These are phyloP conservation scores for Calameuta pallipes DNA, from an alignment of 2,888 invertebrate genomes.

Conservation along the genomic window DNA sequence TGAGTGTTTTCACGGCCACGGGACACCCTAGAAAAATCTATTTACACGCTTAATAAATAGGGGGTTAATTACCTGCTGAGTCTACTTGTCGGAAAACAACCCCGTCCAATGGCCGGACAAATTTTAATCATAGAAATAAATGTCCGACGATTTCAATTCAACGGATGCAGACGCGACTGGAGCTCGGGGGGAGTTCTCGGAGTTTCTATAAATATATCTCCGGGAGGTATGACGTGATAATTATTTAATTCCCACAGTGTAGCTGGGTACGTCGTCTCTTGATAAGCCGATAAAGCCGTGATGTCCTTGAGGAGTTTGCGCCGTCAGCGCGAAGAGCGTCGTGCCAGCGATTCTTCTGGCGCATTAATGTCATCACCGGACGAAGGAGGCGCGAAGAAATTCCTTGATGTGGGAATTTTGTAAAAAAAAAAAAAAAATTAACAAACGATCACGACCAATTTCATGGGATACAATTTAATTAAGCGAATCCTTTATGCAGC, in stretches of 20 bases:
- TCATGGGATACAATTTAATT: constrained; percentile 28
- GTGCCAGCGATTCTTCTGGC: constrained; percentile 33
- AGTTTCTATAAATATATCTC: constrained; percentile 19
- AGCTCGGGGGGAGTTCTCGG: constrained; percentile 29
- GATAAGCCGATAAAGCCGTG: constrained; percentile 44
- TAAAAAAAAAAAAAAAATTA: neutral
- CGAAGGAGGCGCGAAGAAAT: neutral
- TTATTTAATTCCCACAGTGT: constrained; percentile 14
- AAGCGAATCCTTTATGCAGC: constrained; percentile 38
- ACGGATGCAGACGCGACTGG: neutral
- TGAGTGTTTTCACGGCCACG: neutral
- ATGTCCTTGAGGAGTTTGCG: constrained; percentile 47
- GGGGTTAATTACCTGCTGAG: neutral
- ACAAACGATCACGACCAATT: neutral
- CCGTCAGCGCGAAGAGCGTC: constrained; percentile 42
- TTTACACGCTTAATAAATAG: neutral
- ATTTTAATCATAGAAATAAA: neutral
- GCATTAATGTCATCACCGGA: constrained; percentile 23
- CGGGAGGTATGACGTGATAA: constrained; percentile 1
- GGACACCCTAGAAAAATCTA: neutral
- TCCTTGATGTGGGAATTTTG: neutral
- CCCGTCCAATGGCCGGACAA: neutral
- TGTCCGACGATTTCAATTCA: neutral
- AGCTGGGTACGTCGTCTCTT: constrained; percentile 21
- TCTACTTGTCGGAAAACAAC: neutral